Percentiles rank a stretch among this genome's conserved stretches.
Conservation (phyloP, 2,888 invertebrate species). For the Aspidapion aeneum region DNA sequence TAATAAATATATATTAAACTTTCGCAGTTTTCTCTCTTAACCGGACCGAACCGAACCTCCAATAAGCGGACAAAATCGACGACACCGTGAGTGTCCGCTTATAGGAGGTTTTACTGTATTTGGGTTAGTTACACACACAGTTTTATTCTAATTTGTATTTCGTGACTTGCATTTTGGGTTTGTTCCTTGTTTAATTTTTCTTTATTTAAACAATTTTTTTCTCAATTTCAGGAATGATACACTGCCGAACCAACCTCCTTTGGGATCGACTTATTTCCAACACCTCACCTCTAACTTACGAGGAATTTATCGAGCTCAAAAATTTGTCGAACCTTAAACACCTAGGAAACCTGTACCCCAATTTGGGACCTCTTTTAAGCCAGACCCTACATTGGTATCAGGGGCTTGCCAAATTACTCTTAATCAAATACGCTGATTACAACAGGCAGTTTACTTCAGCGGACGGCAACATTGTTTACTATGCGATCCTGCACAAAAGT, state of each 20-base stretch:
- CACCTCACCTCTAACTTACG: constrained; percentile 51
- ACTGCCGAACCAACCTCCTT: constrained; percentile 65
- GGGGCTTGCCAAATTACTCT: constrained; percentile 56
- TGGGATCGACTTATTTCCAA: constrained; percentile 64
- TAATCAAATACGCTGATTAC: constrained; percentile 57
- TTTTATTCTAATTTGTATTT: too few relatives aligned
- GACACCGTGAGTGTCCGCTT: too few relatives aligned
- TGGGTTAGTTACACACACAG: too few relatives aligned
- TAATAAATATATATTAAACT: too few relatives aligned
- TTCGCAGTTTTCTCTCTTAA: too few relatives aligned
- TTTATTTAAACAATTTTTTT: too few relatives aligned
- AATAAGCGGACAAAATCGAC: too few relatives aligned
- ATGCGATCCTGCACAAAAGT: constrained; percentile 60
- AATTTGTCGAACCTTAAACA: constrained; percentile 56
- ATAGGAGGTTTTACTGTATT: too few relatives aligned
- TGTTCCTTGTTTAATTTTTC: too few relatives aligned
- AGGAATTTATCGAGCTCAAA: constrained; percentile 63
- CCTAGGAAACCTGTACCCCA: constrained; percentile 56
- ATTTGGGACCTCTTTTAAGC: constrained; percentile 54
- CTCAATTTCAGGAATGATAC: constrained; percentile 56
- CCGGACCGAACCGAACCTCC: too few relatives aligned
- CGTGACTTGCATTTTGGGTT: too few relatives aligned
- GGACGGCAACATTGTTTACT: constrained; percentile 58
- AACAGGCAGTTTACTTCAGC: constrained; percentile 56
- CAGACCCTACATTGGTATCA: constrained; percentile 65